Percentiles rank a stretch among this genome's conserved stretches.
Evolutionary conservation across 1,140 invertebrate genomes (phyloP).

Genomic region (Drosophila yakuba): DNA sequence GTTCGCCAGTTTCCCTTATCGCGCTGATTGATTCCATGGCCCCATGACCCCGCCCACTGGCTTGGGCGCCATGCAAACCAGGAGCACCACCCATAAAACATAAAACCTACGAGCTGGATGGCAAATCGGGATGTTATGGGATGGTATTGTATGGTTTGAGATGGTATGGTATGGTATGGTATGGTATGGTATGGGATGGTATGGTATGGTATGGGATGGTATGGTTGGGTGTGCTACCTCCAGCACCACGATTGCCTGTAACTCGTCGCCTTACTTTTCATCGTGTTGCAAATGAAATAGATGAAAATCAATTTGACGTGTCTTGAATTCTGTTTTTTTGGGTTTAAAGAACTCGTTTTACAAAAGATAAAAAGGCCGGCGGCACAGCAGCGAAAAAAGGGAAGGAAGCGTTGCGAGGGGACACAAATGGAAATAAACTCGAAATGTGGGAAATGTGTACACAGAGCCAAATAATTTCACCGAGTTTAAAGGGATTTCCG

Average conservation of each 20-base stretch:
- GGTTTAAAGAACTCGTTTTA: slow-evolving; percentile 79
- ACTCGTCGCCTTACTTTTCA: slow-evolving; percentile 55
- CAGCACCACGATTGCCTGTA: slow-evolving; percentile 43
- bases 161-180: no score
- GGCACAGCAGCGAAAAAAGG: slow-evolving; percentile 27
- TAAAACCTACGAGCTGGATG: slow-evolving; percentile 1
- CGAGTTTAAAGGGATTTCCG: not conserved
- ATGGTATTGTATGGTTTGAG: no score
- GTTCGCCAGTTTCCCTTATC: not conserved
- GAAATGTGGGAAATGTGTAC: not conserved
- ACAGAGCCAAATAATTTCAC: not conserved
- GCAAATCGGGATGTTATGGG: slow-evolving; percentile 14
- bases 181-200: not conserved
- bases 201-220: not conserved
- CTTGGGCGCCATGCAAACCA: slow-evolving; percentile 28
- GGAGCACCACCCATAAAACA: slow-evolving; percentile 3
- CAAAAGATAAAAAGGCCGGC: slow-evolving; percentile 54
- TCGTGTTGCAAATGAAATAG: slow-evolving; percentile 74
- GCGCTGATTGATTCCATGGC: slow-evolving; percentile 30
- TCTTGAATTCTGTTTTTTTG: slow-evolving; percentile 77
- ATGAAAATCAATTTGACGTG: slow-evolving; percentile 82
- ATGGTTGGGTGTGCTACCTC: not conserved
- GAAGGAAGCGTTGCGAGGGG: slow-evolving; percentile 14
- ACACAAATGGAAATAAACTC: slow-evolving; percentile 62
- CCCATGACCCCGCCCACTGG: no score